Evolutionary conservation across 2,113 vertebrate species (phyloP).

Genomic region (Saccopteryx bilineata): DNA sequence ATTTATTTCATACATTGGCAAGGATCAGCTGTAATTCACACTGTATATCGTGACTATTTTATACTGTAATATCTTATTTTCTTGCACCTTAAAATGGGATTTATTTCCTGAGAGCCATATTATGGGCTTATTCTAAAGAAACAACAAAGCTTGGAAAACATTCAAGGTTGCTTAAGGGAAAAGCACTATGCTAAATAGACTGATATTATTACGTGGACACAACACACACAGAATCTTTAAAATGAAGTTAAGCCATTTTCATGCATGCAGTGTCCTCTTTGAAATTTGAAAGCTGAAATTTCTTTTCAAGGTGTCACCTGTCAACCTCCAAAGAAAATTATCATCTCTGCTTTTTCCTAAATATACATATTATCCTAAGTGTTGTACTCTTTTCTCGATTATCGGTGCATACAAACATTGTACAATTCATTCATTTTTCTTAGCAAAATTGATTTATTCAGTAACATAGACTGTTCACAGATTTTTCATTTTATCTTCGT

Average conservation of each 20-base stretch:
- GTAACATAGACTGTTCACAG: background rate
- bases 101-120: background rate
- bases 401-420: background rate
- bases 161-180: background rate
- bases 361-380: background rate
- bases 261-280: background rate
- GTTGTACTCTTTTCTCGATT: background rate
- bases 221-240: background rate
- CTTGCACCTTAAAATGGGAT: background rate
- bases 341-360: background rate
- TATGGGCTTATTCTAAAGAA: slow-evolving; percentile 10
- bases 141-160: background rate
- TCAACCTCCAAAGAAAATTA: background rate
- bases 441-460: background rate
- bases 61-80: slow-evolving; percentile 30
- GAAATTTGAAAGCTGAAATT: slow-evolving; percentile 27
- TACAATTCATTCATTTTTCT: slow-evolving; percentile 55
- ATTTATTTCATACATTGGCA: background rate
- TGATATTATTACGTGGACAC: background rate
- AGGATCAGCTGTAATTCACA: background rate
- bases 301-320: background rate
- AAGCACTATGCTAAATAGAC: background rate
- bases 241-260: slow-evolving; percentile 14
- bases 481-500: slow-evolving; percentile 40
- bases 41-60: background rate